Base-by-base conservation (phyloP, 2,888 invertebrate genomes). In the Pyrocoelia pectoralis region DNA sequence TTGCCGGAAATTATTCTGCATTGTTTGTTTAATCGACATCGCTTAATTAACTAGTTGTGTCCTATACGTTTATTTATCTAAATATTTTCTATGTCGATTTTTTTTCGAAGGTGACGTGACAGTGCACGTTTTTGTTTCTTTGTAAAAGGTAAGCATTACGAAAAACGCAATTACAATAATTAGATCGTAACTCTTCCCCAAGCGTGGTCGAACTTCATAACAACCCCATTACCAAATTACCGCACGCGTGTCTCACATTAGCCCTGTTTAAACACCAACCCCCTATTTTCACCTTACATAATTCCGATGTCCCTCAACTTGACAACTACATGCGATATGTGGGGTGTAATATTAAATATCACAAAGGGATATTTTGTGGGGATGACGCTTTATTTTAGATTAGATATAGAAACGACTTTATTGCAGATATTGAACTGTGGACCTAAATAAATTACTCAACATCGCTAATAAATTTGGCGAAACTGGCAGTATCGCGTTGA, bases 1-100 rank as follows among this genome's bases (percentile, higher is more conserved):
- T 78, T 78, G 78, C 77, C 78, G 78, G 78, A 78, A 78, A 77
- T 74, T 72, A 74, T 73, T 70, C 71, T 69, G 73, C 73, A 76
- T 75, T 78, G 77, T 77, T 63, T 58, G 70, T 74, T 70, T 74
- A 77, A 79, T 79, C 77, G 77, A 78, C 78, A 73, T 56, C 53
- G 60, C 70, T 71, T 77, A 76, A 76, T 65, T 65, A 65, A 63
- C 58, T 63, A 58, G 61, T 61, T 24, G n/a, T 61, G 55, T 49
- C 56, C 56, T 52, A 56, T 61, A 56, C 33, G 33, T 33, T 24
- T 33, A n/a, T n/a, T 33, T n/a, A 33, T 33, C n/a, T 33, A 33
- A n/a, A 33, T 10, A 33, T 10, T 10, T 4, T 4, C 33, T 4
- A 6, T n/a, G 33, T 8, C 9, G 13, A 13, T 15, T 49, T 24